Evolutionary conservation across 2,113 vertebrate species (phyloP).

Genomic region (Hoplias malabaricus): DNA sequence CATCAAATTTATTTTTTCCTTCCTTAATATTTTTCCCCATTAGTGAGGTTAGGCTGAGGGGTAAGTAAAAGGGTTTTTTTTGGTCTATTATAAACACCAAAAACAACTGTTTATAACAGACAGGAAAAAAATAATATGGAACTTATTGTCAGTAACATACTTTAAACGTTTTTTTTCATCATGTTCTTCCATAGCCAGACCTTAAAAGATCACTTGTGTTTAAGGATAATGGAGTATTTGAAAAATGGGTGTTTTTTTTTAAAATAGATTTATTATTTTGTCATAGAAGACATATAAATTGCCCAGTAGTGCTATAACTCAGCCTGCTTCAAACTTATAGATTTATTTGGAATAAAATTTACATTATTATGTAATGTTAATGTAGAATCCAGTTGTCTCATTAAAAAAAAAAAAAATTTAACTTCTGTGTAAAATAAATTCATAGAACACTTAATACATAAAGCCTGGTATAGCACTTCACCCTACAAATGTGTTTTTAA

Average conservation of each 20-base stretch:
- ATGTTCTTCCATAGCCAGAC: no score
- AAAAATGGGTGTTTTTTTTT: background rate
- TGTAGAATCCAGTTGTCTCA: background rate
- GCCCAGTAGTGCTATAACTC: background rate
- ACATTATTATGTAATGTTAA: background rate
- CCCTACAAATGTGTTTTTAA: background rate
- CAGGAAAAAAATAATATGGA: no score
- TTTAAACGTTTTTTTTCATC: no score
- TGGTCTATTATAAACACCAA: no score
- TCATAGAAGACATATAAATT: background rate
- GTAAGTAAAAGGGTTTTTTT: no score
- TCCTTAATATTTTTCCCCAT: no score
- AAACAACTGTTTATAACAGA: no score
- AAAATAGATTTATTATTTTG: background rate
- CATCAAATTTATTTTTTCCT: no score
- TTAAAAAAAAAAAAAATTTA: background rate
- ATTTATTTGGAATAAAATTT: background rate
- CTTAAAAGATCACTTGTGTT: background rate
- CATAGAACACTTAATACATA: background rate
- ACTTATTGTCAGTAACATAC: no score
- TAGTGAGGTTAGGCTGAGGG: no score
- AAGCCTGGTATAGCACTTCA: background rate
- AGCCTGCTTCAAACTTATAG: background rate
- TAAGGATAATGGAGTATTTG: background rate
- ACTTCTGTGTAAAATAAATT: background rate